Percentiles rank a stretch among this genome's conserved stretches.
phyloP scores from a whole-genome alignment of 1,140 invertebrate genomes.

The Nomia melanderi region DNA sequence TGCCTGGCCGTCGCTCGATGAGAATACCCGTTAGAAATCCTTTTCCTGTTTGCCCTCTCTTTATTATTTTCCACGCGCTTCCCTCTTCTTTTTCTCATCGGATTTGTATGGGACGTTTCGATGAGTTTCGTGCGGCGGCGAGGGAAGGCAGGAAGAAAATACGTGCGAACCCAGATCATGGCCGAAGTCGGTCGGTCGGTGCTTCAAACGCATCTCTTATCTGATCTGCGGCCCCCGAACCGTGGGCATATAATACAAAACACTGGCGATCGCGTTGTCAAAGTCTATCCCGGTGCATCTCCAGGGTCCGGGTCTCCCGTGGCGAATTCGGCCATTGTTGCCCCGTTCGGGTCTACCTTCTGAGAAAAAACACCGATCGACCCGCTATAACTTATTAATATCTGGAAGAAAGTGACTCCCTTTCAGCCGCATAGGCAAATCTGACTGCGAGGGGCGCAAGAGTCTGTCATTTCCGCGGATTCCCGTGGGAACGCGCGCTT shows the following conservation, averaged over 20 bases:
- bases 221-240: constrained; percentile 67
- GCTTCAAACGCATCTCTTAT: constrained; percentile 77
- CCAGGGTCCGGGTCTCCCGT: constrained; percentile 67
- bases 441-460: constrained; percentile 43
- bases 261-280: constrained; percentile 76
- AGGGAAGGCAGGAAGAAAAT: constrained; percentile 61
- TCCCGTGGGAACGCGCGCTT: constrained; percentile 68
- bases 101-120: neutral
- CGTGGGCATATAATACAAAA: constrained; percentile 55
- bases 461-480: constrained; percentile 64
- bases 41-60: neutral
- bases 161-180: constrained; percentile 69
- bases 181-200: constrained; percentile 65
- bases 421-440: constrained; percentile 52
- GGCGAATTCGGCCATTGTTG: constrained; percentile 76
- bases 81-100: neutral
- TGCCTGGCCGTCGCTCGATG: neutral
- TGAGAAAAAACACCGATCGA: constrained; percentile 73
- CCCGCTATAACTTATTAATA: constrained; percentile 80
- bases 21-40: constrained; percentile 2
- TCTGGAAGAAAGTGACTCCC: constrained; percentile 66
- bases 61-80: neutral
- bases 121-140: neutral
- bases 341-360: constrained; percentile 41
- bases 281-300: constrained; percentile 78